Percentiles rank a stretch among this genome's conserved stretches.
These are phyloP conservation scores for Clarias macrocephalus DNA, from an alignment of 2,113 vertebrate species.

Conservation along the genomic window DNA sequence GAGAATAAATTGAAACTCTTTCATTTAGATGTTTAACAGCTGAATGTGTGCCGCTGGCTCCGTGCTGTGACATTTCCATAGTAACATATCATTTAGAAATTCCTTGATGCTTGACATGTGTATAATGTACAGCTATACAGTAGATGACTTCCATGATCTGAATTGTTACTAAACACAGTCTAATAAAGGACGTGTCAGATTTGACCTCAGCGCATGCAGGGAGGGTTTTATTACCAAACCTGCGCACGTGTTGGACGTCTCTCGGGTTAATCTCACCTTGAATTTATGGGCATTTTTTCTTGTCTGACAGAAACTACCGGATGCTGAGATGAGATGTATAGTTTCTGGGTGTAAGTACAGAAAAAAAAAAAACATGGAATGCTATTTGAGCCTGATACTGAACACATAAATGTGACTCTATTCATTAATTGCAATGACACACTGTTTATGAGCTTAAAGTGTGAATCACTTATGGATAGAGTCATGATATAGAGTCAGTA, in stretches of 20 bases:
- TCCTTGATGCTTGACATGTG: neutral
- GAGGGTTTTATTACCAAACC: neutral
- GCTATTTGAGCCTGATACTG: neutral
- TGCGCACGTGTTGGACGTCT: neutral
- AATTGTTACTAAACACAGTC: neutral
- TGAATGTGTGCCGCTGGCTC: neutral
- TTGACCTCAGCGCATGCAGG: neutral
- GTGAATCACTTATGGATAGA: neutral
- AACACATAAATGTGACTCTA: neutral
- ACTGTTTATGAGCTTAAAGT: neutral
- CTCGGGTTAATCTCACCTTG: neutral
- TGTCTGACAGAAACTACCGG: neutral
- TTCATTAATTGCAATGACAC: neutral
- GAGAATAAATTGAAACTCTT: neutral
- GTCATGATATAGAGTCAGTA: neutral
- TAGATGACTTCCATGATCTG: neutral
- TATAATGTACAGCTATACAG: neutral
- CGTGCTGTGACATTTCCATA: neutral
- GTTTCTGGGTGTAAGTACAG: neutral
- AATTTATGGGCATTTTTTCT: neutral
- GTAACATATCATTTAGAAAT: neutral
- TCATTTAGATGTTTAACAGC: neutral
- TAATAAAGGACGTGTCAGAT: neutral
- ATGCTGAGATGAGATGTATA: neutral
- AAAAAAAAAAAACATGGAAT: neutral